A percentile compares a stretch with the other conserved stretches of the same genome.
Evolutionary conservation across 30 jellyfish, hydroid and myxozoan genomes (phyloP).

Genomic region (Euphysa ruthae): DNA sequence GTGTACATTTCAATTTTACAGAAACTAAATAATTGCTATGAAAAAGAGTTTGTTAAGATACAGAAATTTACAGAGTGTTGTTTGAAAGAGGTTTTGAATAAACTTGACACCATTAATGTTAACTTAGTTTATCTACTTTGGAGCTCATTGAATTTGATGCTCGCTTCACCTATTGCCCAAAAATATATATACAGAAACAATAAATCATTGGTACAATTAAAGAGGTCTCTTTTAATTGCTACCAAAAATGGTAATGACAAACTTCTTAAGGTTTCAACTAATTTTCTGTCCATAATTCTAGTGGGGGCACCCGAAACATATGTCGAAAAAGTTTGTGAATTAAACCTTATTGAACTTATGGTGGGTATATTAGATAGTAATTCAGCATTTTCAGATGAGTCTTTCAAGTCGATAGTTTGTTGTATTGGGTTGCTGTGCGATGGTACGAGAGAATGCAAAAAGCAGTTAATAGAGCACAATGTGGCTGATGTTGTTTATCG

Average conservation of each 20-base stretch:
- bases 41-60: not conserved
- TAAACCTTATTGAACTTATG: not conserved
- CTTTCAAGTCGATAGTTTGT: slow-evolving; percentile 25
- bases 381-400: slow-evolving; percentile 8
- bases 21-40: not conserved
- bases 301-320: slow-evolving; percentile 26
- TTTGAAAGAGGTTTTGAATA: slow-evolving; percentile 1
- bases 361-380: not conserved
- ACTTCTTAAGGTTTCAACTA: slow-evolving; percentile 10
- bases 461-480: slow-evolving; percentile 5
- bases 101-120: not conserved
- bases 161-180: slow-evolving; percentile 9
- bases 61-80: slow-evolving; percentile 37
- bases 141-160: not conserved
- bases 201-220: not conserved
- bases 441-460: slow-evolving; percentile 22
- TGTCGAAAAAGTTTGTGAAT: not conserved
- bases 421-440: slow-evolving; percentile 33
- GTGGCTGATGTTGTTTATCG: slow-evolving; percentile 9
- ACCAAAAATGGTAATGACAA: not conserved
- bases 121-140: not conserved
- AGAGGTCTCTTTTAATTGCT: not conserved
- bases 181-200: slow-evolving; percentile 7
- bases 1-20: not conserved
- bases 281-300: not conserved